phyloP scores from a whole-genome alignment of 2,888 invertebrate genomes.

The Drosophila borealis region DNA sequence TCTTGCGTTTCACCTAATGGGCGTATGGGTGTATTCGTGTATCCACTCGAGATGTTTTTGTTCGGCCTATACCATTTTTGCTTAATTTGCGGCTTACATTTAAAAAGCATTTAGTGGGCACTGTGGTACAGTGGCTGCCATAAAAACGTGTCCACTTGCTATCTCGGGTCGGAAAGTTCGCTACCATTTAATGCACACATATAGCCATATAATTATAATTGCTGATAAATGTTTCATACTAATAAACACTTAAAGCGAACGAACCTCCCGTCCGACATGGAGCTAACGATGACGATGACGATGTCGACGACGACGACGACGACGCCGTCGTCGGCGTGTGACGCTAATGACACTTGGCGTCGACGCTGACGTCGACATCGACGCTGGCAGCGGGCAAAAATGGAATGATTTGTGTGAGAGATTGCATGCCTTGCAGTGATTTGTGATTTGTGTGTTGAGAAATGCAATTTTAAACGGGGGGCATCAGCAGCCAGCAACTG shows the following conservation, averaged over 20 bases:
- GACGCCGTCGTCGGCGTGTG: constrained; percentile 61
- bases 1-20: constrained; percentile 59
- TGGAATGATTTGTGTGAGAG: constrained; percentile 79
- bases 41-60: constrained; percentile 58
- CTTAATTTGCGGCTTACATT: constrained; percentile 67
- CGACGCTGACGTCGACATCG: constrained; percentile 20
- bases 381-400: constrained; percentile 52
- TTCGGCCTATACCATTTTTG: constrained; percentile 54
- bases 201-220: constrained; percentile 82
- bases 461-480: constrained; percentile 78
- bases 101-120: constrained; percentile 70
- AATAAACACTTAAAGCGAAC: constrained; percentile 75
- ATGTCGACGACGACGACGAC: constrained; percentile 9
- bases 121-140: constrained; percentile 50
- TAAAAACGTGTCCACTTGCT: constrained; percentile 50
- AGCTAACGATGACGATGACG: constrained; percentile 49
- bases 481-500: constrained; percentile 35
- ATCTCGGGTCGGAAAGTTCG: constrained; percentile 76
- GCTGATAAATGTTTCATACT: constrained; percentile 82
- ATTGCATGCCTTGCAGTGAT: constrained; percentile 79
- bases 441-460: constrained; percentile 78
- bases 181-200: constrained; percentile 78
- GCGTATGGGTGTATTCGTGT: constrained; percentile 31
- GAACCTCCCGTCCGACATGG: constrained; percentile 40
- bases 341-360: constrained; percentile 78